Conservation (phyloP, 2,797 vertebrate species). For the Amazona ochrocephala region DNA sequence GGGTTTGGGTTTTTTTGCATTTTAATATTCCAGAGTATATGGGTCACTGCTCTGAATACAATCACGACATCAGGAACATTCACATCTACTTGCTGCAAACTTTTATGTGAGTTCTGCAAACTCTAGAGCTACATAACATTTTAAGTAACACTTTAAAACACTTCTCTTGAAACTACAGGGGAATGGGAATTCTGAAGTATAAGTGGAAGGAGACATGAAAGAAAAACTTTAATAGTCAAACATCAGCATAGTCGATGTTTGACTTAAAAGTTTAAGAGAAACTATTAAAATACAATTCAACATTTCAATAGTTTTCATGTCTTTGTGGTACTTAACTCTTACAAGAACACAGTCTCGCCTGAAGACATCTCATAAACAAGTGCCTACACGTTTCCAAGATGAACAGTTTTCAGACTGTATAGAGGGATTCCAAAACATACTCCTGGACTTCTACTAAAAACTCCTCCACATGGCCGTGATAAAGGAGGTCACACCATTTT, state of each 20-base stretch:
- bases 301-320: not conserved
- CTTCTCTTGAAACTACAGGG: not conserved
- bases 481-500: not conserved
- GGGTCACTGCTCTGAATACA: not conserved
- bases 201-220: not conserved
- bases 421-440: not conserved
- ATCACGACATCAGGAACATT: not conserved
- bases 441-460: not conserved
- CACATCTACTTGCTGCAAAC: not conserved
- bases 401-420: not conserved
- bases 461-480: not conserved
- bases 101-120: not conserved
- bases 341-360: not conserved
- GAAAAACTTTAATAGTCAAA: not conserved
- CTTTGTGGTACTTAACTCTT: not conserved
- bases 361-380: not conserved
- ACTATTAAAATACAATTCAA: not conserved
- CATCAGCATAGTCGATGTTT: not conserved
- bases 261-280: not conserved
- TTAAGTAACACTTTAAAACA: not conserved
- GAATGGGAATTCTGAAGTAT: not conserved
- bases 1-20: accelerated
- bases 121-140: not conserved
- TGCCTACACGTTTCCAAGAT: not conserved
- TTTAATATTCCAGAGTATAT: not conserved